These are phyloP conservation scores for Nemotelus pantherinus DNA, from an alignment of 2,888 invertebrate species.

Conservation along the genomic window DNA sequence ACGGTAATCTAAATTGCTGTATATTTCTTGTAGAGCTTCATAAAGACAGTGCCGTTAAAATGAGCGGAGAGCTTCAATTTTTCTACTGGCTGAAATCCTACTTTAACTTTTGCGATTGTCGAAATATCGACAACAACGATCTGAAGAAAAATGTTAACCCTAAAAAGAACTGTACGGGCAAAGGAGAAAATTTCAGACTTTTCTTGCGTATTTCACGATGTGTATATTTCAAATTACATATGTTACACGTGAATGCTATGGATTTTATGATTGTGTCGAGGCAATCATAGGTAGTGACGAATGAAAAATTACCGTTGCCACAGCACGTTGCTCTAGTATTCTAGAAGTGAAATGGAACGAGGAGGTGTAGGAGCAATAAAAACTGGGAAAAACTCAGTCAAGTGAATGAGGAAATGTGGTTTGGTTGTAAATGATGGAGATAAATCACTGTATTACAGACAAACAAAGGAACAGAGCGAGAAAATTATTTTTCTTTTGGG, in stretches of 20 bases:
- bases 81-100: neutral
- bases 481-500: slow-evolving; percentile 6
- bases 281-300: neutral
- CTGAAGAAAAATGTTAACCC: neutral
- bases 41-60: too few species aligned
- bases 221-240: neutral
- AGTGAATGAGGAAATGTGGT: neutral
- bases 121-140: neutral
- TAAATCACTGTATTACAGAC: neutral
- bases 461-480: neutral
- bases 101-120: neutral
- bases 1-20: too few species aligned
- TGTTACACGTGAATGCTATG: neutral
- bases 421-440: slow-evolving; percentile 9
- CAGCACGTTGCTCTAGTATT: neutral
- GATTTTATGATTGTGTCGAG: neutral
- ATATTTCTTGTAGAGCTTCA: too few species aligned
- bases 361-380: too few species aligned
- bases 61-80: neutral
- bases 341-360: too few species aligned
- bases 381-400: neutral
- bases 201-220: neutral
- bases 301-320: too few species aligned
- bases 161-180: neutral
- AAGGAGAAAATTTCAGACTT: neutral